Evolutionary conservation across 2,797 vertebrate genomes (phyloP), one percentile per base, ranked within the genome.

Genomic region (Microhierax caerulescens): DNA sequence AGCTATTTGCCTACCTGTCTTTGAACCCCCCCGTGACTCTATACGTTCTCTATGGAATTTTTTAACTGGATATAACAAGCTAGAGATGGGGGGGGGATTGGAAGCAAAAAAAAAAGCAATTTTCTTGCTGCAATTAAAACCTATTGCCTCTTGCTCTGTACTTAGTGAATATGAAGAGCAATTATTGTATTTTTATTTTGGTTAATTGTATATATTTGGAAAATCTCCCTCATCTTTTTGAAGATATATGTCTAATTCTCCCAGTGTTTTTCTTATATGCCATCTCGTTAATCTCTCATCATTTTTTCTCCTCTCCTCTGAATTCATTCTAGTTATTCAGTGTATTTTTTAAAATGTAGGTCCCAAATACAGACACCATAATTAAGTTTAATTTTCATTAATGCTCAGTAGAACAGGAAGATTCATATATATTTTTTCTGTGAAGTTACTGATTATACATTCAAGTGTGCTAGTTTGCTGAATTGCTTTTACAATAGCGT

Each of bases 321-420:
- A 95, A 87, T 85, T 94, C 10, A 48, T 85, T 75, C 81, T 82
- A 69, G 77, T 51, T 78, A 68, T 56, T 95, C 61, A 69, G 63
- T 81, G 28, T 87, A 48, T 94, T 78, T 92, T 91, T 72, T 9
- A 10, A 78, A 80, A 86, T 61, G 39, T 22, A 15, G 15, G 24
- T 81, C 84, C 74, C 74, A 94, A 94, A 94, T 87, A 60, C 80
- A 92, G 93, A 24, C 70, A 82, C 67, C 5, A 6, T 79, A 87
- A 94, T 94, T 90, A 97, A 93, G 82, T 87, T 96, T 91, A 82
- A 94, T 95, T 96, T 96, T 95, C 78, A 88, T 96, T 82, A 95
- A 85, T 69, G 85, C 59, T 91, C 32, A 61, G 72, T 65, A 79
- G 78, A 93, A 90, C 92, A 97, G 81, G 92, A 94, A 95, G 88